Evolutionary conservation across 1,140 invertebrate genomes (phyloP), one percentile per base, ranked within the genome.

Genomic region (Neodiprion pinetum): DNA sequence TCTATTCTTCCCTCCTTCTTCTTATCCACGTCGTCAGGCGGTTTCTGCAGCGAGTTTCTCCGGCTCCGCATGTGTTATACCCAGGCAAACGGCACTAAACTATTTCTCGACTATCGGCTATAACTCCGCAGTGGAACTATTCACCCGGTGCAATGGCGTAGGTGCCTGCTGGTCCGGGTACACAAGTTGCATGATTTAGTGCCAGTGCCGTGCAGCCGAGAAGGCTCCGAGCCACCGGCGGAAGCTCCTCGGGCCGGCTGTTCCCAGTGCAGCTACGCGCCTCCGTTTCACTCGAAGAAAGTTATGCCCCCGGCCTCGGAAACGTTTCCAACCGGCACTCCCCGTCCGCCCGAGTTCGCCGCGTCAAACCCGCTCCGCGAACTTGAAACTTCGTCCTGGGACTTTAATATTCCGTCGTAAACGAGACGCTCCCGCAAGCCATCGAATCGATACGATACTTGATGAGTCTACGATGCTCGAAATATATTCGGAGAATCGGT

Each of bases 121-220:
- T 53, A 53, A 53, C 50, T 53, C 50, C 50, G 50, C n/a, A 21
- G 17, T 53, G 50, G 50, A 53, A 53, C 50, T 53, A 53, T 53
- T 53, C 50, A 14, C 50, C 1, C 10, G 50, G 10, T 10, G 10
- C 50, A 53, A 14, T 53, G 50, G 10, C 10, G n/a, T 53, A 14
- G 10, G 50, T n/a, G 10, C 10, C n/a, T 10, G 10, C 50, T n/a
- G 10, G 50, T n/a, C 10, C n/a, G 50, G 50, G 50, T 53, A 14
- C n/a, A 53, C 50, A 53, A 53, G 50, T 53, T 53, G 50, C 50
- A 53, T 53, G 50, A 53, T 53, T 53, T 53, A 53, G 50, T 53
- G n/a, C 50, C 10, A 53, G 50, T 53, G 50, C 50, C n/a, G n/a
- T 21, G 17, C 17, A 21, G 17, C 17, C 17, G 17, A 21, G 17